Percentiles rank a stretch among this genome's conserved stretches.
These are phyloP conservation scores for Eumacrocentrus americanus DNA, from an alignment of 2,888 invertebrate genomes.

Conservation along the genomic window DNA sequence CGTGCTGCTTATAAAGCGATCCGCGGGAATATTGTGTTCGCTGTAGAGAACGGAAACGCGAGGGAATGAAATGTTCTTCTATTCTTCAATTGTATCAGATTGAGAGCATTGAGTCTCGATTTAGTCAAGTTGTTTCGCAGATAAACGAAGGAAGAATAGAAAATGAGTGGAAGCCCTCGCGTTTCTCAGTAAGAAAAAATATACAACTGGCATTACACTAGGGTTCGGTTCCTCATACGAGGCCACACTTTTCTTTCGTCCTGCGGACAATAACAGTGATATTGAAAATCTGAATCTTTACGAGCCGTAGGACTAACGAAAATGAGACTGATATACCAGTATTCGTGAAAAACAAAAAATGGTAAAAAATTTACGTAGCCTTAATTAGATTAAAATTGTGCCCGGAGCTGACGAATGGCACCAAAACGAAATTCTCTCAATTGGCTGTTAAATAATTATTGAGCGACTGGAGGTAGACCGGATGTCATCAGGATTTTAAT, in stretches of 20 bases:
- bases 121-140: neutral
- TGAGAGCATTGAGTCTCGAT: neutral
- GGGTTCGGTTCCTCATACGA: constrained; percentile 28
- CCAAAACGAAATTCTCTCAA: constrained; percentile 48
- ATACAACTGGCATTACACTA: constrained; percentile 60
- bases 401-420: constrained; percentile 20
- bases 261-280: constrained; percentile 10
- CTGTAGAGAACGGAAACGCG: neutral
- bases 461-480: constrained; percentile 7
- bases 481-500: too few species aligned
- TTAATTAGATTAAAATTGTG: constrained; percentile 38
- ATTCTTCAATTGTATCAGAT: neutral
- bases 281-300: constrained; percentile 15
- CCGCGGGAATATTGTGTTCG: neutral
- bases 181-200: constrained; percentile 28
- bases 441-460: constrained; percentile 50
- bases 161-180: neutral
- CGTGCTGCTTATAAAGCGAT: neutral
- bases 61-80: constrained; percentile 1
- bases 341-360: constrained; percentile 49
- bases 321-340: constrained; percentile 61
- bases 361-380: constrained; percentile 36
- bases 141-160: neutral
- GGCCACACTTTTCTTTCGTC: constrained; percentile 11
- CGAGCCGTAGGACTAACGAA: constrained; percentile 39